A percentile compares a stretch with the other conserved stretches of the same genome.
These are phyloP conservation scores for Palloptera scutellata DNA, from an alignment of 2,888 invertebrate species.

Conservation along the genomic window DNA sequence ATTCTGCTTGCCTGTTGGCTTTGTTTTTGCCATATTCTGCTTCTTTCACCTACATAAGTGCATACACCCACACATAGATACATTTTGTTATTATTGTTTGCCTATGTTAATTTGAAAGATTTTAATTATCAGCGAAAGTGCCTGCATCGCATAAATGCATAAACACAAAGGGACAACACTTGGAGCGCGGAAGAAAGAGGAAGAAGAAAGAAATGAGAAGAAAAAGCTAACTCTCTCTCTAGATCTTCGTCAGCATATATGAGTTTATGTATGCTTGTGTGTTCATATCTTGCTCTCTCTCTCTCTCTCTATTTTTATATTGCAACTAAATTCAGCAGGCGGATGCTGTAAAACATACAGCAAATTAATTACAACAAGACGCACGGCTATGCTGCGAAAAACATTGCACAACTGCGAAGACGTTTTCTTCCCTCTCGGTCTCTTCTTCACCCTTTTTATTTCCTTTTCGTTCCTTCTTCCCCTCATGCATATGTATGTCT, in stretches of 20 bases:
- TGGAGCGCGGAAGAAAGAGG: too few relatives aligned
- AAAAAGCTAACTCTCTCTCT: neutral
- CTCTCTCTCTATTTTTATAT: neutral
- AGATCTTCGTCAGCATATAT: neutral
- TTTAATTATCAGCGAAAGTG: slow-evolving; percentile 13
- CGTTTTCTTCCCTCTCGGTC: neutral
- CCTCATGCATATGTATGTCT: too few relatives aligned
- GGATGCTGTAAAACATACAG: slow-evolving; percentile 21
- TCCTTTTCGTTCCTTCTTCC: slow-evolving; percentile 3
- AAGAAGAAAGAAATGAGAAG: neutral
- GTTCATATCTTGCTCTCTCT: neutral
- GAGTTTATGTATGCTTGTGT: neutral
- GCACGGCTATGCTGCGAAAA: neutral
- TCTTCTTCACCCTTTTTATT: slow-evolving; percentile 6
- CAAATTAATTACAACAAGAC: slow-evolving; percentile 29
- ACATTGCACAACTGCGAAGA: neutral
- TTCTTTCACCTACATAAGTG: too few relatives aligned
- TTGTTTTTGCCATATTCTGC: too few relatives aligned
- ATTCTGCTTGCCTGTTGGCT: too few relatives aligned
- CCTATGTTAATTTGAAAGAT: slow-evolving; percentile 7
- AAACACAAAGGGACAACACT: neutral
- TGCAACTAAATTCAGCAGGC: neutral
- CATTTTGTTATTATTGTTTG: slow-evolving; percentile 1
- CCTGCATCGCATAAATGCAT: slow-evolving; percentile 4
- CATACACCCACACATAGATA: too few relatives aligned